Evolutionary conservation across 2,113 vertebrate species (phyloP), one percentile per base, ranked within the genome.

Genomic region (Semnornis frantzii): DNA sequence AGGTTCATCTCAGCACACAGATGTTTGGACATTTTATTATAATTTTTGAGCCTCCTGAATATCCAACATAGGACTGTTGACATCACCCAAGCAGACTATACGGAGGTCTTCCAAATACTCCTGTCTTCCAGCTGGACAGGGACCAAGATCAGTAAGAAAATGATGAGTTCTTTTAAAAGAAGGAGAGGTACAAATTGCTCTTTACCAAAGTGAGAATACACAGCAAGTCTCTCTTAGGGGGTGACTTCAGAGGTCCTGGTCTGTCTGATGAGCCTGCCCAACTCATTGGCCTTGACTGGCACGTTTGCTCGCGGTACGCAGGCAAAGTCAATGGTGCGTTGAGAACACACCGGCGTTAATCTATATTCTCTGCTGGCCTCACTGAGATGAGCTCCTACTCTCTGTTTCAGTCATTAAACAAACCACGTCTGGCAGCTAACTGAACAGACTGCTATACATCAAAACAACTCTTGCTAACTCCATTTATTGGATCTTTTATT

Each of bases 141-240:
- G 73, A 94, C 80, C 77, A 92, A 93, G 86, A 87, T 59, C 65
- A 92, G 68, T 86, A 94, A 84, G 55, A 86, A 80, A 88, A 84
- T 2, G 25, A 93, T 54, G n/a, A 72, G 59, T 73, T 79, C 23
- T 79, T 78, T 64, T 42, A 42, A 70, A 94, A 90, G 44, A 8
- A 46, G 44, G 16, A 18, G 23, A 60, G 90, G 74, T 65, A 79
- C 50, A 72, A 82, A 57, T 52, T 42, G 55, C 6, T 4, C 77
- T 58, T 85, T 54, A 79, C 24, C 28, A 16, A 90, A 82, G 76
- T 63, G 52, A 70, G 46, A 65, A 73, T 52, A 70, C 24, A 30
- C 7, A n/a, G 34, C 21, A 25, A 88, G 46, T 50, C 37, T 77
- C 74, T 92, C 42, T 11, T 55, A 76, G 15, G 34, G 63, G 68